Evolutionary conservation across 2,113 vertebrate species (phyloP).

Genomic region (Pyrgilauda ruficollis): DNA sequence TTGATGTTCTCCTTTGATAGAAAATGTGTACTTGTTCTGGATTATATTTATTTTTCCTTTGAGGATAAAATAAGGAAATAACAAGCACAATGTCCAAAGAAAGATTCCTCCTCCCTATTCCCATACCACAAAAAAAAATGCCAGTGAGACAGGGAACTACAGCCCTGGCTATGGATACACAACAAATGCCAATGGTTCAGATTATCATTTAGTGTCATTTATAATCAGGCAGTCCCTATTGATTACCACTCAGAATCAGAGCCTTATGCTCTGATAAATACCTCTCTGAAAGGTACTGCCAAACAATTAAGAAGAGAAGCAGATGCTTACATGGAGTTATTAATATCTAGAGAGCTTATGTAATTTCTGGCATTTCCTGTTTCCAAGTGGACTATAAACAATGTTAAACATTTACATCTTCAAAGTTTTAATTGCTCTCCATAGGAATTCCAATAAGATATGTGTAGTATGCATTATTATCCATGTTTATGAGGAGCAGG

Average conservation of each 20-base stretch:
- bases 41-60: neutral
- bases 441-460: neutral
- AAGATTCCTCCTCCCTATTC: neutral
- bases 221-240: neutral
- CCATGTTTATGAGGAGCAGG: neutral
- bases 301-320: neutral
- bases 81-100: neutral
- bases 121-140: neutral
- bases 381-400: constrained; percentile 11
- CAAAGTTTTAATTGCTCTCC: constrained; percentile 20
- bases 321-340: neutral
- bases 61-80: neutral
- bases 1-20: neutral
- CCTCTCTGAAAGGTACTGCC: neutral
- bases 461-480: constrained; percentile 9
- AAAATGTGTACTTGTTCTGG: neutral
- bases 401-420: neutral
- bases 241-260: neutral
- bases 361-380: constrained; percentile 50
- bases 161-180: neutral
- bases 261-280: neutral
- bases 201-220: neutral
- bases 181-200: neutral
- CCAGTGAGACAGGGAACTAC: neutral
- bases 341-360: neutral